Evolutionary conservation across 2,797 vertebrate genomes (phyloP), one percentile per base, ranked within the genome.

Genomic region (Gymnothorax javanicus): DNA sequence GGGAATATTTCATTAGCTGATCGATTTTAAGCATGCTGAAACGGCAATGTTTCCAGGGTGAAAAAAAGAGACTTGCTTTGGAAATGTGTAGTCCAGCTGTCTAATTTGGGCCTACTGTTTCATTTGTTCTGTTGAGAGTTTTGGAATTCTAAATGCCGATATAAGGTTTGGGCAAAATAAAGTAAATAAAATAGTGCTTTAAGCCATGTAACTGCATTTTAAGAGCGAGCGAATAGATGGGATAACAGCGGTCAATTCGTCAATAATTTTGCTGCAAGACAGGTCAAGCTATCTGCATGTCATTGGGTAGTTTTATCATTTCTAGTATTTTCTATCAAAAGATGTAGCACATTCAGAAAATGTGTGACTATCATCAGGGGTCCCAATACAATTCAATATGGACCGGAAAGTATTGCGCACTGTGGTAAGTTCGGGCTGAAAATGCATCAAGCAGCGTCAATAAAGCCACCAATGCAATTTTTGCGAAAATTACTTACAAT

Each of bases 21-120:
- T 87, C n/a, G 56, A 75, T 87, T 87, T 84, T 77, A 62, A 75
- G 50, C 54, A 52, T 33, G 85, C 7, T 43, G 13, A 25, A 17
- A 77, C 50, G 4, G 64, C 62, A 67, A 33, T 50, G 12, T 52
- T 77, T 20, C 73, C 20, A 43, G 43, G 15, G 43, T 43, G 12
- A 33, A 27, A 27, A 83, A 67, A 83, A n/a, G 64, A 83, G 90
- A 90, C 84, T 23, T 79, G 5, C 52, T 56, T 81, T 56, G 50
- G 77, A 81, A 23, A 81, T 54, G 33, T 81, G 43, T 77, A 27
- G 62, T 17, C 23, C 8, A 77, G 23, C 33, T 43, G 33, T 43
- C 33, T 43, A 43, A 43, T 43, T 43, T 43, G 1, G 33, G 33
- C 33, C 33, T 43, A 43, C 33, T 56, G 77, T 9, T 56, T 3